Base-by-base conservation (phyloP, 1,140 invertebrate genomes). In the Atopsyche davidsoni region DNA sequence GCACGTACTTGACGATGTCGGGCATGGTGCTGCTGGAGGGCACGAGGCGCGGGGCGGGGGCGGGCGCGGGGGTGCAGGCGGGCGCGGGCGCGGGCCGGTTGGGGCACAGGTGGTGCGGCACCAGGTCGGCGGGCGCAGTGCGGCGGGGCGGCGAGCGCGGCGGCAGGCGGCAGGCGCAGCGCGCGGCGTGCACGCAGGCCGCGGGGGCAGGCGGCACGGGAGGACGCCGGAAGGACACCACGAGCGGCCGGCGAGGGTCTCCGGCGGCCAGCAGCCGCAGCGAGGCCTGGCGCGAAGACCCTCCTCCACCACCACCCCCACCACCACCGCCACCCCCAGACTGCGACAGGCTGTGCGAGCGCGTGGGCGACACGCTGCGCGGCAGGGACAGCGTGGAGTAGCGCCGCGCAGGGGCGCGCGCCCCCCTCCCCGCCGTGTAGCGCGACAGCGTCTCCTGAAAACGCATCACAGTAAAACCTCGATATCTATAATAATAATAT, bases 361-460 rank as follows among this genome's bases (percentile, higher is more conserved):
- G 32, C 14, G 56, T 58, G 2, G 51, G 51, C 1, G 56, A 58
- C 10, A 58, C 45, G 34, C 56, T 58, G 4, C 56, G 21, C 9
- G 56, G 56, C 17, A 58, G 35, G 9, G 56, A 58, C 6, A 58
- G 31, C 4, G 47, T 46, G 22, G 56, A 58, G 34, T 58, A 58
- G 10, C 56, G 42, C 10, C 56, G 18, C 1, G 39, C 44, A 23
- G 56, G 51, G 10, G 40, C 28, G 19, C 56, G 35, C 10, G 48
- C 41, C 31, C 39, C 25, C 9, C 46, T 46, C 7, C 39, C 45
- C 2, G 51, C 22, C 16, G 54, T 51, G 19, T 58, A 58, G 31
- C 56, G 41, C 2, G 56, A 58, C 6, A 58, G 24, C 1, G 56
- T 58, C 28, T 58, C 56, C 56, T 58, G 44, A 16, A 58, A 58